Base-by-base conservation (phyloP, 2,113 vertebrate species). In the Oreochromis spilurus region DNA sequence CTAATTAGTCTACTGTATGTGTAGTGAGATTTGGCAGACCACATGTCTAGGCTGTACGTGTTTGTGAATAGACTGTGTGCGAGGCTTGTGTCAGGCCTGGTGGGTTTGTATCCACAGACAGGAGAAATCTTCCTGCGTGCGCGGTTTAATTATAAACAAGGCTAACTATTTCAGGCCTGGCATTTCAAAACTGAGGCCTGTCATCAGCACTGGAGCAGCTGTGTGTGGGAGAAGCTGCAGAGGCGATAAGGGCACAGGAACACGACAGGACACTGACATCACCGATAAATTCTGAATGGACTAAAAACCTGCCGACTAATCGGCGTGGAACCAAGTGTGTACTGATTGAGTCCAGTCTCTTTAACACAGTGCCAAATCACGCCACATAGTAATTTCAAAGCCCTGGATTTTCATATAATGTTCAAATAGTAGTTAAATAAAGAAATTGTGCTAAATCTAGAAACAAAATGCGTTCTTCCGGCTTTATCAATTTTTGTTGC, bases 131-230 rank as follows among this genome's bases (percentile, higher is more conserved):
- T 52, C 43, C 87, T 84, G 57, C 7, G 38, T 4, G 65, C 60
- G 81, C 7, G 13, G 89, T 84, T 77, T 89, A 92, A 90, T 91
- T 93, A 92, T 92, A 94, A 93, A 90, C 89, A 40, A 6, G 81
- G 50, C 29, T n/a, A 82, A 86, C 92, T 95, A 95, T 95, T 94
- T 94, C 79, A 79, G 89, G 90, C 86, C 31, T 92, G 87, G 87
- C 88, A 91, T 94, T 88, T 93, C 24, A 78, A 82, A 77, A 58
- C 36, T 8, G 52, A 65, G 38, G 81, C 82, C 87, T 93, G 88
- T 92, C 92, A 91, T 90, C 79, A 77, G 79, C 40, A 50, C 16
- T 36, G 85, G 17, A 87, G 90, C 94, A 92, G 94, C 90, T 93
- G 93, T 84, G 91, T 87, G 91, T 92, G 91, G 88, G 92, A 81